Conservation (phyloP, 2,797 vertebrate genomes). For the Argentina silus region DNA sequence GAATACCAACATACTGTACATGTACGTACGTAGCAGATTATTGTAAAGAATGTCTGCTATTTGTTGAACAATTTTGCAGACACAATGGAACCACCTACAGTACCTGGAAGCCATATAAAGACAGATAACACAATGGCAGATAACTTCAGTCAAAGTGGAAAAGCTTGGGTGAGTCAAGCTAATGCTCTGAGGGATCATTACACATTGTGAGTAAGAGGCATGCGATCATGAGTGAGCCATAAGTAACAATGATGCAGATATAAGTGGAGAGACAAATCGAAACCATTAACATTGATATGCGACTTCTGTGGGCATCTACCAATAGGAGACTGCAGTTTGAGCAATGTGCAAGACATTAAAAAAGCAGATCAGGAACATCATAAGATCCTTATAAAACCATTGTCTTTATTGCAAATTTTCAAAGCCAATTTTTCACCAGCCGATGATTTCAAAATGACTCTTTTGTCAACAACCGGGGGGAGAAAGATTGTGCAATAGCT, state of each 20-base stretch:
- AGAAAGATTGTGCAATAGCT: not conserved
- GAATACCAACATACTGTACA: too few relatives aligned
- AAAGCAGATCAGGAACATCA: not conserved
- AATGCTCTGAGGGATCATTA: slow-evolving; percentile 29
- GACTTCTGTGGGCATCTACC: not conserved
- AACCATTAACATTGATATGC: slow-evolving; percentile 15
- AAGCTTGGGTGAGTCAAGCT: slow-evolving; percentile 4
- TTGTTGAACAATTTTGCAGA: not conserved
- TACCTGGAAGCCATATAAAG: slow-evolving; percentile 3
- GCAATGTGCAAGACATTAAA: not conserved
- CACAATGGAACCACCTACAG: not conserved
- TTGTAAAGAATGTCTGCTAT: too few relatives aligned
- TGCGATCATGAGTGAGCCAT: not conserved
- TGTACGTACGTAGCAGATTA: too few relatives aligned
- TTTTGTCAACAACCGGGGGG: slow-evolving; percentile 1
- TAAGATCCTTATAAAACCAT: not conserved
- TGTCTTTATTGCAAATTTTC: not conserved
- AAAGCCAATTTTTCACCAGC: not conserved
- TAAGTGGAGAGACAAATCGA: slow-evolving; percentile 55
- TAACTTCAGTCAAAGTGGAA: not conserved
- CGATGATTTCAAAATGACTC: not conserved
- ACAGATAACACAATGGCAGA: not conserved
- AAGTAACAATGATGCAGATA: slow-evolving; percentile 52
- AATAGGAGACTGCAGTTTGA: not conserved
- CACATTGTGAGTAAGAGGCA: not conserved